phyloP scores from a whole-genome alignment of 1,140 invertebrate species.

The Calliphora vicina region DNA sequence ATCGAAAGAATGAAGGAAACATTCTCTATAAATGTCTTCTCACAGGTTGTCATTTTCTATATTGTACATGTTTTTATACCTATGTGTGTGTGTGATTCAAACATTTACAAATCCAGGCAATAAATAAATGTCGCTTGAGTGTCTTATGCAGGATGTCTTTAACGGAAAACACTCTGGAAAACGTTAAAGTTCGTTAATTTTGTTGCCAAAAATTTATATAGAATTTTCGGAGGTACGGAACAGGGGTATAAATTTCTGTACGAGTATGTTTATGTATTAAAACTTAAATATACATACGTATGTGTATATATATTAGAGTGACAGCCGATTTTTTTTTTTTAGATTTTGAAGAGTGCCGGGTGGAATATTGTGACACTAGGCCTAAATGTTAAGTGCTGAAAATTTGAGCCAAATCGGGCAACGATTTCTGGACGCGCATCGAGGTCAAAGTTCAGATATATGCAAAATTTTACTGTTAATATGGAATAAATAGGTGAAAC shows the following conservation, averaged over 20 bases:
- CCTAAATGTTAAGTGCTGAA: no score
- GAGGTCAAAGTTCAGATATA: no score
- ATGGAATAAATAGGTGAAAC: no score
- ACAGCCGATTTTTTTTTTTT: no score
- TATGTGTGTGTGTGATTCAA: background rate
- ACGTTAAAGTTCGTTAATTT: constrained; percentile 37
- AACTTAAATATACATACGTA: background rate
- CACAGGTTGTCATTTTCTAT: background rate
- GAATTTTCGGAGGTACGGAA: background rate
- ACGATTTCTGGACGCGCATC: no score
- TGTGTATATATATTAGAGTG: no score
- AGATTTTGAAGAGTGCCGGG: no score
- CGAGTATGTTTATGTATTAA: background rate
- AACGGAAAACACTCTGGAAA: constrained; percentile 25
- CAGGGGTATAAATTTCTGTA: background rate
- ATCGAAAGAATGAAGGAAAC: background rate
- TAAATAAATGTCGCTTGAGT: constrained; percentile 37
- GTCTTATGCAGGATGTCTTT: constrained; percentile 32
- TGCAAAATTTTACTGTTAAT: no score
- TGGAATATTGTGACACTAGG: no score
- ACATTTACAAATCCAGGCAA: constrained; percentile 36
- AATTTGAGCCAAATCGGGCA: no score
- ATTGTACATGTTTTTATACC: no score
- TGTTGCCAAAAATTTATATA: constrained; percentile 33
- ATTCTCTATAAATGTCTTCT: constrained; percentile 12